Percentiles rank a stretch among this genome's conserved stretches.
These are phyloP conservation scores for Biston stratarius DNA, from an alignment of 2,888 invertebrate species.

Conservation along the genomic window DNA sequence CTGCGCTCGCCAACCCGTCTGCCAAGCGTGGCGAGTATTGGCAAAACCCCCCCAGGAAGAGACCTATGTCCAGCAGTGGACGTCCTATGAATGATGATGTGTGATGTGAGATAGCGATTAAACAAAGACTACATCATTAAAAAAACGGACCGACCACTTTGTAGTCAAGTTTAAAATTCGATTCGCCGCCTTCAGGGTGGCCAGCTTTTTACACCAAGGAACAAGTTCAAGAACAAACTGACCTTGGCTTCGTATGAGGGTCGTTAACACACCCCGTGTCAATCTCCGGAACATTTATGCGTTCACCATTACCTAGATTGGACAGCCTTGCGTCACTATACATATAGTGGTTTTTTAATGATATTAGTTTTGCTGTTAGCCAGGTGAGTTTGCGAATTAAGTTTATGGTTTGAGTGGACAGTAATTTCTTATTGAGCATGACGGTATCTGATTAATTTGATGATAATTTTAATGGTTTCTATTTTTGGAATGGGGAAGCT, in stretches of 20 bases:
- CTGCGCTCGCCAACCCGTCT: too few relatives aligned
- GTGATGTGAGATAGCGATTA: too few relatives aligned
- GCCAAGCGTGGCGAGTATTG: too few relatives aligned
- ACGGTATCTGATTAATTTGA: background rate
- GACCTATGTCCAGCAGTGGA: too few relatives aligned
- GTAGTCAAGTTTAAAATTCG: background rate
- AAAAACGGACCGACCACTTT: background rate
- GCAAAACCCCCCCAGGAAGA: too few relatives aligned
- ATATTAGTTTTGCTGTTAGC: constrained; percentile 17
- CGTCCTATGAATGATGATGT: too few relatives aligned
- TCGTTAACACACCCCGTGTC: constrained; percentile 44
- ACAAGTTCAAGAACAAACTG: constrained; percentile 1
- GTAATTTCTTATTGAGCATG: background rate
- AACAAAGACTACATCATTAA: too few relatives aligned
- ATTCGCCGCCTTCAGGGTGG: background rate
- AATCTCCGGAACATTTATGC: constrained; percentile 34
- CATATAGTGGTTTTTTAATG: constrained; percentile 19
- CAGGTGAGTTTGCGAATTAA: constrained; percentile 23
- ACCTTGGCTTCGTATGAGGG: constrained; percentile 15
- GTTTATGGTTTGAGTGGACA: constrained; percentile 13
- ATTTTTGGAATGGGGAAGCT: background rate
- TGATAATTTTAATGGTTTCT: constrained; percentile 1
- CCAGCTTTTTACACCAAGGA: background rate
- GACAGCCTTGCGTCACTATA: constrained; percentile 27
- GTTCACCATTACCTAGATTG: constrained; percentile 43